Evolutionary conservation across 2,888 invertebrate species (phyloP).

Genomic region (Cistogaster globosa): DNA sequence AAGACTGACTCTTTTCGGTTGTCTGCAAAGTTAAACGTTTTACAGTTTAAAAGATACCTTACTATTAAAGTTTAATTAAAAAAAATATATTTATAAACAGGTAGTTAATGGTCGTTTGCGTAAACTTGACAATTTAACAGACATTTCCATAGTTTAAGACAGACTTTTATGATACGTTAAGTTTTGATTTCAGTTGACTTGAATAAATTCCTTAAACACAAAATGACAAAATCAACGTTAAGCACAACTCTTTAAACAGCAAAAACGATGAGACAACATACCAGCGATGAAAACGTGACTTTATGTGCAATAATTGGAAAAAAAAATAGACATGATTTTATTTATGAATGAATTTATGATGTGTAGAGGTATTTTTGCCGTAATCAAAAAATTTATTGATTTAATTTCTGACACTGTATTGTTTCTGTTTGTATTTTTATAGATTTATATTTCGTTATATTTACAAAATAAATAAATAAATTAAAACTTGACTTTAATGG

Average conservation of each 20-base stretch:
- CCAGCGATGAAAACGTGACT: conserved; percentile 59
- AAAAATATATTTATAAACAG: conserved; percentile 17
- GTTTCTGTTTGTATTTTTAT: conserved; percentile 39
- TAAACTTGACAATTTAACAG: conserved; percentile 64
- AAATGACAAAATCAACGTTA: conserved; percentile 2
- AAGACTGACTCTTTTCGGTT: background rate
- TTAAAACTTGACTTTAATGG: conserved; percentile 49
- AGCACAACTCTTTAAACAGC: conserved; percentile 13
- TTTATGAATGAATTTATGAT: conserved; percentile 45
- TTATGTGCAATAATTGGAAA: conserved; percentile 39
- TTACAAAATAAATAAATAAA: conserved; percentile 28
- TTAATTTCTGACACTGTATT: conserved; percentile 59
- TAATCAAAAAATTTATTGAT: conserved; percentile 68
- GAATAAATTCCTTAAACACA: conserved; percentile 26
- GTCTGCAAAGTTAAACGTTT: conserved; percentile 61
- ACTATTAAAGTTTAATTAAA: background rate
- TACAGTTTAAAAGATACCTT: conserved; percentile 6
- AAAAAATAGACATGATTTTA: conserved; percentile 51
- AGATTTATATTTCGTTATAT: conserved; percentile 35
- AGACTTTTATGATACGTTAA: conserved; percentile 23
- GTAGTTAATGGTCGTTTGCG: conserved; percentile 14
- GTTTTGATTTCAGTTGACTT: conserved; percentile 28
- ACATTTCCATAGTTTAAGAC: conserved; percentile 37
- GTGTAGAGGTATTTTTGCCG: conserved; percentile 1
- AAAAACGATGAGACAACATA: conserved; percentile 17